Evolutionary conservation across 37 sponge, comb jelly and placozoan genomes (phyloP).

Genomic region (Beroe forskalii): DNA sequence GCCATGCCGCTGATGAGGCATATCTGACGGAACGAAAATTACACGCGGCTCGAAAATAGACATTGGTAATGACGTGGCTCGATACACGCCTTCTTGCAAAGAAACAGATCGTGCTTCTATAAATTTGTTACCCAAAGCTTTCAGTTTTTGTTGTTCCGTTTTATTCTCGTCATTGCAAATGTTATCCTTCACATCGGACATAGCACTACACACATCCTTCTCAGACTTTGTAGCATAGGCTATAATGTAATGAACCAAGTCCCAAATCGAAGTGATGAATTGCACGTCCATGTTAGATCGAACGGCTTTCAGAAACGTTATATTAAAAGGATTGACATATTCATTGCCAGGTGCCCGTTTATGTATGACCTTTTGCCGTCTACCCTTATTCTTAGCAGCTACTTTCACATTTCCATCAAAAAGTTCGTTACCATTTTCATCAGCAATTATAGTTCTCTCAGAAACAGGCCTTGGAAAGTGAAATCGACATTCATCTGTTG

Average conservation of each 20-base stretch:
- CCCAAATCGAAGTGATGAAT: not conserved
- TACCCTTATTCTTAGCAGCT: too few species aligned
- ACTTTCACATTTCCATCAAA: too few species aligned
- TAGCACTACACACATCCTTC: not conserved
- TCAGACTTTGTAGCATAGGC: conserved; percentile 9
- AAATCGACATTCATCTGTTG: not conserved
- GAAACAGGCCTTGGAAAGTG: not conserved
- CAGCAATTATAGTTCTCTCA: not conserved
- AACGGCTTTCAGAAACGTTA: not conserved
- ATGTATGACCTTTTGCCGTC: not conserved
- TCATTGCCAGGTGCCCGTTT: not conserved
- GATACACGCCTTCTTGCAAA: not conserved
- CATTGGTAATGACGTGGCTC: not conserved
- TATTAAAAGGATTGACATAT: not conserved
- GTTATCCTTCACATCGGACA: not conserved
- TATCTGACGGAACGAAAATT: not conserved
- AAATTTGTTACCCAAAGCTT: not conserved
- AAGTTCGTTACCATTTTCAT: too few species aligned
- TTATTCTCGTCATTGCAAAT: not conserved
- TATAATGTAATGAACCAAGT: not conserved
- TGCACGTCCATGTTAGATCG: conserved; percentile 26
- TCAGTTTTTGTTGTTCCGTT: not conserved
- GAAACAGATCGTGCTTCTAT: not conserved
- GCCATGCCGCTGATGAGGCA: not conserved
- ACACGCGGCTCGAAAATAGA: not conserved